phyloP scores from a whole-genome alignment of 2,113 vertebrate species.

The Mus musculus region DNA sequence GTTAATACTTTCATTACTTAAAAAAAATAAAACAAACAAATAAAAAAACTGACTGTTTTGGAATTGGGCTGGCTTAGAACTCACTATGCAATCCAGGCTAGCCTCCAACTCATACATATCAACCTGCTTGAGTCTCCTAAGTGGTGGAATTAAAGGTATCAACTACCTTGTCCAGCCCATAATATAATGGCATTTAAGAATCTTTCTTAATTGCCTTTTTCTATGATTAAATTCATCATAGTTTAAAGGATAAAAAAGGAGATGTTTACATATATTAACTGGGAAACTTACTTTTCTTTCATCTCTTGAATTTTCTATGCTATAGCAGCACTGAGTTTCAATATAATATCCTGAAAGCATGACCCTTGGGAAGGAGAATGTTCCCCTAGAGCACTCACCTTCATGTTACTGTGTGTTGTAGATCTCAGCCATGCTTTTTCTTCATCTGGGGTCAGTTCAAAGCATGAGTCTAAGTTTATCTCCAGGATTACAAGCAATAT shows the following conservation, averaged over 20 bases:
- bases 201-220: neutral
- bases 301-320: neutral
- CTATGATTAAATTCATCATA: neutral
- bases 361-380: neutral
- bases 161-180: neutral
- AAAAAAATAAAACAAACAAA: neutral
- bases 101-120: neutral
- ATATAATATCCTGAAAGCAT: neutral
- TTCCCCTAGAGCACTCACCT: conserved; percentile 22
- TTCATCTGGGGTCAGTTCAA: neutral
- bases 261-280: neutral
- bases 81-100: neutral
- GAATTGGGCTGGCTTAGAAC: neutral
- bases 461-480: conserved; percentile 59
- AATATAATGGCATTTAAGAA: neutral
- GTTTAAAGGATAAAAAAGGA: neutral
- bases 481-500: conserved; percentile 13
- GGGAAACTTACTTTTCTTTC: neutral
- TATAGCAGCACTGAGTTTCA: neutral
- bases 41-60: neutral
- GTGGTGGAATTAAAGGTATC: neutral
- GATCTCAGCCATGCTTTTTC: neutral
- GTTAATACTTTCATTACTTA: conserved; percentile 5
- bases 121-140: neutral
- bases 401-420: conserved; percentile 52